A percentile compares a stretch with the other conserved stretches of the same genome.
Conservation (phyloP, 2,113 vertebrate species). For the Atlantisia rogersi region DNA sequence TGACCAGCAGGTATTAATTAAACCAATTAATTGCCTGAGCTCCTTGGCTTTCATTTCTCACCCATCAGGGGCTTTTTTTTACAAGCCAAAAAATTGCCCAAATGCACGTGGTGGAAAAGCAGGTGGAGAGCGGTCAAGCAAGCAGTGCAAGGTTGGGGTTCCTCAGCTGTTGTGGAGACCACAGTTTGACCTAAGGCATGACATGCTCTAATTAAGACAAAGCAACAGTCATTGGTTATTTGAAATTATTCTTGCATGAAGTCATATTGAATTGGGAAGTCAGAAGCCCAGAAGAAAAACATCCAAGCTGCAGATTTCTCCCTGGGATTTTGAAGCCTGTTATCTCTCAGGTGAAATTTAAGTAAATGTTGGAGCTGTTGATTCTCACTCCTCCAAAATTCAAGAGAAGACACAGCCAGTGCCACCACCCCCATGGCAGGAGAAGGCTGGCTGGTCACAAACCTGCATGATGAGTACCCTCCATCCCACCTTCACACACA, state of each 20-base stretch:
- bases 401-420: accelerated
- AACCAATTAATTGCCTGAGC: not conserved
- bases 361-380: not conserved
- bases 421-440: not conserved
- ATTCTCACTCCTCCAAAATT: not conserved
- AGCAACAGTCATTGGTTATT: not conserved
- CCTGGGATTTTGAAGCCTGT: not conserved
- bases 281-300: not conserved
- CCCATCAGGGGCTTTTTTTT: not conserved
- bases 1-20: not conserved
- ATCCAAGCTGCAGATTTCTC: not conserved
- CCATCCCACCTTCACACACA: accelerated
- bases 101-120: not conserved
- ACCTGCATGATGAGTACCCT: too few species aligned
- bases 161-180: not conserved
- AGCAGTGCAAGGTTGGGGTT: not conserved
- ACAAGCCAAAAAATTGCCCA: not conserved
- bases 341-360: not conserved
- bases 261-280: not conserved
- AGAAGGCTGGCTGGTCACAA: too few species aligned
- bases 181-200: not conserved
- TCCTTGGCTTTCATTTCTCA: not conserved
- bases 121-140: not conserved
- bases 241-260: not conserved
- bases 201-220: not conserved